These are phyloP conservation scores for Chondrosia reniformis DNA, from an alignment of 37 sponge, comb jelly and placozoan genomes.

Conservation along the genomic window DNA sequence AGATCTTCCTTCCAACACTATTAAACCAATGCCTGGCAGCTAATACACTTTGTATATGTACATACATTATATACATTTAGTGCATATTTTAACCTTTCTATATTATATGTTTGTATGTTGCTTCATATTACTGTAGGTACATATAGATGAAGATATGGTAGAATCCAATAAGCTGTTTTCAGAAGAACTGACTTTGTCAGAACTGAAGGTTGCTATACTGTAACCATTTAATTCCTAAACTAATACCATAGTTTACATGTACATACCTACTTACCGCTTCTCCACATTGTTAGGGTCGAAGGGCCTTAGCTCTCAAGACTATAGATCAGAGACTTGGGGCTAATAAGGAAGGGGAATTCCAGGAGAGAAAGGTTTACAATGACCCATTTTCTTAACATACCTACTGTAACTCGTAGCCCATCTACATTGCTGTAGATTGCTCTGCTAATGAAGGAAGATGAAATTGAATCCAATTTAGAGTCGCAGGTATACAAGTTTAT, in stretches of 20 bases:
- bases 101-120: too few species aligned
- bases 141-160: conserved; percentile 70
- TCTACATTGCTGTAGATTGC: conserved; percentile 39
- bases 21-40: too few species aligned
- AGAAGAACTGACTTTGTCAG: conserved; percentile 62
- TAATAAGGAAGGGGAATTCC: conserved; percentile 45
- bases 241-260: not conserved
- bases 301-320: conserved; percentile 67
- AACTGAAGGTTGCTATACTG: conserved; percentile 55
- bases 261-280: not conserved
- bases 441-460: conserved; percentile 66
- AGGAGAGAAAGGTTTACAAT: conserved; percentile 73
- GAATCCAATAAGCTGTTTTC: conserved; percentile 45
- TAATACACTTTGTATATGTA: too few species aligned
- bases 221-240: not conserved
- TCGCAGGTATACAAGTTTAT: conserved; percentile 66
- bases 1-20: too few species aligned
- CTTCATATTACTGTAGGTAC: conserved; percentile 33
- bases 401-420: too few species aligned
- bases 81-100: too few species aligned
- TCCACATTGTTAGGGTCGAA: conserved; percentile 51
- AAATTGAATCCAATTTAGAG: conserved; percentile 71
- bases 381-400: too few species aligned
- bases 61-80: too few species aligned
- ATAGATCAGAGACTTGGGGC: conserved; percentile 61